phyloP scores from a whole-genome alignment of 2,113 vertebrate species.

The Macquaria australasica region DNA sequence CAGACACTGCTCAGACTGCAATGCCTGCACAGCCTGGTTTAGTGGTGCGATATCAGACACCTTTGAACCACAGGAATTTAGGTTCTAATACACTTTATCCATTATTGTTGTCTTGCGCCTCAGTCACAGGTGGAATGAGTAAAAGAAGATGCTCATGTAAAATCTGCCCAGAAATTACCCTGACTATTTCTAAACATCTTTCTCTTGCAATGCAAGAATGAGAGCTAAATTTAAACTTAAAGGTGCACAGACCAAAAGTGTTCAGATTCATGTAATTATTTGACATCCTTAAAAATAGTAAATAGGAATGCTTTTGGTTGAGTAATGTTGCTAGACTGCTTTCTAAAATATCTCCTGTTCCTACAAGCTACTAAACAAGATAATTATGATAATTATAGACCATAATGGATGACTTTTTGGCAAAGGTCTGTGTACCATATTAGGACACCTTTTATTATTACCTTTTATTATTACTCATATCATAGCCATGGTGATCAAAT shows the following conservation, averaged over 20 bases:
- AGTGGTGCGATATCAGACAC: background rate
- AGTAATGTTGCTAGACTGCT: too few species aligned
- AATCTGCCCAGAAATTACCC: background rate
- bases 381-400: too few species aligned
- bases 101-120: background rate
- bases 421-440: too few species aligned
- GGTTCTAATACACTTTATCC: background rate
- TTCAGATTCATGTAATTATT: too few species aligned
- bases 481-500: too few species aligned
- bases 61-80: background rate
- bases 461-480: too few species aligned
- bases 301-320: too few species aligned
- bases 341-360: too few species aligned
- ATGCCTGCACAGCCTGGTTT: background rate
- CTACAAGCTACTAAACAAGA: too few species aligned
- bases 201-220: background rate
- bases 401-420: too few species aligned
- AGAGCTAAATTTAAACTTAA: background rate
- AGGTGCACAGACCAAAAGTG: background rate
- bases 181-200: background rate
- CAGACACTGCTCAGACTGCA: constrained; percentile 13
- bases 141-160: background rate
- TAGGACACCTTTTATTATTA: too few species aligned
- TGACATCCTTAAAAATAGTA: too few species aligned
- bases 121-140: background rate